These are phyloP conservation scores for Sus scrofa DNA, from an alignment of 2,113 vertebrate genomes.

Conservation along the genomic window T2T-Sscrofa CM000824.6:198717501-198718000, in stretches of 20 bases:
- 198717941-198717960: neutral
- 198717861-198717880: neutral
- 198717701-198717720: neutral
- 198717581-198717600: neutral
- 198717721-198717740: neutral
- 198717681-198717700: neutral
- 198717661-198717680: neutral
- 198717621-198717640: neutral
- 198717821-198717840: neutral
- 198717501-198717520: neutral
- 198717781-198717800: neutral
- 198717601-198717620: constrained; percentile 7
- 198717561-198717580: neutral
- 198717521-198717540: neutral
- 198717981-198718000: neutral
- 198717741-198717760: neutral
- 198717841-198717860: neutral
- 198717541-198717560: neutral
- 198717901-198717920: neutral
- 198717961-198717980: neutral
- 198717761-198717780: neutral
- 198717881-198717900: neutral
- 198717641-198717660: neutral
- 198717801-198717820: neutral
- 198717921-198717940: neutral